These are phyloP conservation scores for Drosophila pseudoananassae DNA, from an alignment of 1,140 invertebrate species.

Conservation along the genomic window DNA sequence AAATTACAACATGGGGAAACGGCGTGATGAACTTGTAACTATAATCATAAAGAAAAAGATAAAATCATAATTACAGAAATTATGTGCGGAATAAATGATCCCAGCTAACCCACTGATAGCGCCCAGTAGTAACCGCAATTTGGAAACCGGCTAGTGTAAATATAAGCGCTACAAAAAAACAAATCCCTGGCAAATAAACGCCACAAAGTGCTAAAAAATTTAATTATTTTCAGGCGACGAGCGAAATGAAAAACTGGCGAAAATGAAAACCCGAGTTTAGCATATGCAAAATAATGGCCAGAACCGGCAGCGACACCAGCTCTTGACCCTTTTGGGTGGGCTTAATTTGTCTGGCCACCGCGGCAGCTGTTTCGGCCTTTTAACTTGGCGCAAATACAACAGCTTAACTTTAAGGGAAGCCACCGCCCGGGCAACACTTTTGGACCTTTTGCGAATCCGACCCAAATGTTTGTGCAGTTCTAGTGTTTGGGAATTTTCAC, in stretches of 20 bases:
- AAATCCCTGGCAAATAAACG: slow-evolving; percentile 5
- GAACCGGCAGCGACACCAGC: slow-evolving; percentile 14
- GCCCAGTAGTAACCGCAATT: slow-evolving; percentile 29
- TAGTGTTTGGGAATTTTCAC: slow-evolving; percentile 9
- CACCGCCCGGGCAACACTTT: slow-evolving; percentile 7
- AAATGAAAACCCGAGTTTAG: slow-evolving; percentile 33
- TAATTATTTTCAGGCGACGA: slow-evolving; percentile 44
- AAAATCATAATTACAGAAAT: slow-evolving; percentile 26
- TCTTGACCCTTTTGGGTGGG: slow-evolving; percentile 45
- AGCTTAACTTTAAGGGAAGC: slow-evolving; percentile 31
- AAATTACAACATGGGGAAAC: slow-evolving; percentile 14
- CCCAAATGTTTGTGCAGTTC: slow-evolving; percentile 21
- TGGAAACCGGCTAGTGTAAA: slow-evolving; percentile 16
- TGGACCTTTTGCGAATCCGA: neutral
- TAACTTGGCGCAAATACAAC: slow-evolving; percentile 31
- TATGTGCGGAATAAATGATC: slow-evolving; percentile 17
- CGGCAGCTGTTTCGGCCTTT: slow-evolving; percentile 42
- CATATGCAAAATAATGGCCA: slow-evolving; percentile 60
- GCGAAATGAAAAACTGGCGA: slow-evolving; percentile 16
- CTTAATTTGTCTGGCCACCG: slow-evolving; percentile 57
- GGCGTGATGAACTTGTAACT: slow-evolving; percentile 17
- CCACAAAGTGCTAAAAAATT: slow-evolving; percentile 30
- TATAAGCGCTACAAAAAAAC: slow-evolving; percentile 14
- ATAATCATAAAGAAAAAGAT: slow-evolving; percentile 26
- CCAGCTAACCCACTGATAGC: slow-evolving; percentile 28